Evolutionary conservation across 2,113 vertebrate species (phyloP).

Genomic region (Microcebus griseorufus): DNA sequence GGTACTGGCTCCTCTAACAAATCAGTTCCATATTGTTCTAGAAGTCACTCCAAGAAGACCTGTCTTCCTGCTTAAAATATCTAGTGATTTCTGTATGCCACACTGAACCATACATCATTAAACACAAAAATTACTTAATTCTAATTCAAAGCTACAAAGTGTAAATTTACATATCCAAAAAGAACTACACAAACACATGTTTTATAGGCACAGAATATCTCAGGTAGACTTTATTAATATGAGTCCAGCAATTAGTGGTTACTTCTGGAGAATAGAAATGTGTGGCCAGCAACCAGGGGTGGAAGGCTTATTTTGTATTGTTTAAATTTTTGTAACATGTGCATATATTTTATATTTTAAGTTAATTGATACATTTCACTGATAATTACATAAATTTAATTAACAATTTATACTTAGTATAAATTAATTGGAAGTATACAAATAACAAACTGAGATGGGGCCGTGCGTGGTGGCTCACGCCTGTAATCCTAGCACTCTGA

Average conservation of each 20-base stretch:
- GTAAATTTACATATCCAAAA: neutral
- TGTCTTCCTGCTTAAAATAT: neutral
- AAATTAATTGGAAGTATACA: neutral
- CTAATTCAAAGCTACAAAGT: neutral
- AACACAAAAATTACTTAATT: neutral
- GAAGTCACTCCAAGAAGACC: neutral
- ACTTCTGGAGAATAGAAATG: neutral
- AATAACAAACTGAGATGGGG: constrained; percentile 15
- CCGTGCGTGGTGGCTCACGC: no score
- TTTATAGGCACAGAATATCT: neutral
- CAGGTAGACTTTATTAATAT: neutral
- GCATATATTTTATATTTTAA: neutral
- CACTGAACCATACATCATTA: neutral
- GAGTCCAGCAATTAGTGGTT: neutral
- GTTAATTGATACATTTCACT: neutral
- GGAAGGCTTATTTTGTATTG: neutral
- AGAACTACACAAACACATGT: neutral
- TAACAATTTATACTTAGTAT: neutral
- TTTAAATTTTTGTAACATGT: neutral
- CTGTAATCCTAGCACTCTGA: no score
- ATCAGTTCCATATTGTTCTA: neutral
- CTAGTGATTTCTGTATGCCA: neutral
- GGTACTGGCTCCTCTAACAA: neutral
- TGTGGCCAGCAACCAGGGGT: neutral
- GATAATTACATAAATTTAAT: neutral